Base-by-base conservation (phyloP, 2,113 vertebrate species). In the Microcebus jonahi region DNA sequence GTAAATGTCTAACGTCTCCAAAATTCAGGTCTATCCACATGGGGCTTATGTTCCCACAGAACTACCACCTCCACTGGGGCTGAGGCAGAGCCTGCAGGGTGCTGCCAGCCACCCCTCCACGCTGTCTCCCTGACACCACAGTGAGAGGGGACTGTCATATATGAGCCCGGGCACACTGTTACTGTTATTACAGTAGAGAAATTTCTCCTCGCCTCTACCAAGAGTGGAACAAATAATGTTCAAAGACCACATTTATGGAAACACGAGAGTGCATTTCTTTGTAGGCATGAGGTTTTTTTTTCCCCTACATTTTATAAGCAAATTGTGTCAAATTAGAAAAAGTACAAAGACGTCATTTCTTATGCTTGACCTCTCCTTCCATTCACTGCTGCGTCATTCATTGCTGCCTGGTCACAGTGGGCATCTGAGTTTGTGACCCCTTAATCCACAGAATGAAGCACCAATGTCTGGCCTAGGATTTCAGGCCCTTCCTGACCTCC, bases 291-390 rank as follows among this genome's bases (percentile, higher is more conserved):
- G 50, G 50, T 11, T 9, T 21, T 84, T 42, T 93, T 93, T 87
- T 59, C 12, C n/a, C 45, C 65, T 2, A 59, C 9, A 18, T 75
- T 70, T 75, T 80, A 61, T 85, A 39, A 67, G 31, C 36, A 90
- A 92, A 88, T 59, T 84, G 2, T 68, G 25, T 96, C 65, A 4
- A 3, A 71, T 71, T 90, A 89, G 55, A 34, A 96, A 95, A 79
- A 67, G 50, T 42, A 39, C 3, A 45, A 70, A n/a, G 36, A 73
- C 48, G 13, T 6, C 34, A 39, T 70, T 85, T 88, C 31, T 67
- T 57, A 55, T 14, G 25, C 34, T 27, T 42, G 36, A 42, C 11
- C 6, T 39, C 14, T 48, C 45, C 45, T 45, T 45, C 79, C 9
- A 9, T 75, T 90, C 8, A 23, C 50, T 39, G 23, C 29, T 27